Base-by-base conservation (phyloP, 2,888 invertebrate species). In the Drosophila paracracens region DNA sequence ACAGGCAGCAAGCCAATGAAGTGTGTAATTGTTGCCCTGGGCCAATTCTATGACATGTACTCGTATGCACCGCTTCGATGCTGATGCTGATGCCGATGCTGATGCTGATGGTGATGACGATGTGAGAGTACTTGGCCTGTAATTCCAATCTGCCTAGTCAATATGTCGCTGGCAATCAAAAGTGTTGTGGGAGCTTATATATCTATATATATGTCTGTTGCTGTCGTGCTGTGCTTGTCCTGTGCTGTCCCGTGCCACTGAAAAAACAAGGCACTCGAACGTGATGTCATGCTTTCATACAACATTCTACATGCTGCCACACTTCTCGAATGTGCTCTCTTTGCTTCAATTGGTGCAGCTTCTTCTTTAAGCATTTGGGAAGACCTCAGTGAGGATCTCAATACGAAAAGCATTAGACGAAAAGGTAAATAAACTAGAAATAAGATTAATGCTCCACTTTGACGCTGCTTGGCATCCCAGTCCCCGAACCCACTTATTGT, bases 341-440 rank as follows among this genome's bases (percentile, higher is more conserved):
- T 56, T 27, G 25, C 36, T 21, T 33, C 60, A 54, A 36, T 59
- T n/a, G 48, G 33, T 33, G 18, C 43, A 25, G n/a, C 56, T 56
- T 52, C 38, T 56, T 38, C 52, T 61, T 50, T 58, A 60, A 43
- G 54, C 21, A 46, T 74, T 66, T 27, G 54, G 21, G 8, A 2
- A 60, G 64, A 71, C 46, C 52, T 10, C 69, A 65, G 70, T 74
- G 71, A 53, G 76, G 64, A 64, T 73, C 53, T 50, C 38, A 53
- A 74, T 50, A 52, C 35, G 27, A 50, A 69, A 67, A 53, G 33
- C 76, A 59, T 57, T 71, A 62, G 70, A 59, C 85, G 46, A 65
- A 69, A 78, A 67, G 68, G 70, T 70, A 78, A 86, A 81, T 75
- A 81, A 72, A 83, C 83, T 84, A 60, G 69, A 79, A 81, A 87